Percentiles rank a stretch among this genome's conserved stretches.
These are phyloP conservation scores for Dipodomys spectabilis DNA, from an alignment of 2,113 vertebrate species.

Conservation along the genomic window DNA sequence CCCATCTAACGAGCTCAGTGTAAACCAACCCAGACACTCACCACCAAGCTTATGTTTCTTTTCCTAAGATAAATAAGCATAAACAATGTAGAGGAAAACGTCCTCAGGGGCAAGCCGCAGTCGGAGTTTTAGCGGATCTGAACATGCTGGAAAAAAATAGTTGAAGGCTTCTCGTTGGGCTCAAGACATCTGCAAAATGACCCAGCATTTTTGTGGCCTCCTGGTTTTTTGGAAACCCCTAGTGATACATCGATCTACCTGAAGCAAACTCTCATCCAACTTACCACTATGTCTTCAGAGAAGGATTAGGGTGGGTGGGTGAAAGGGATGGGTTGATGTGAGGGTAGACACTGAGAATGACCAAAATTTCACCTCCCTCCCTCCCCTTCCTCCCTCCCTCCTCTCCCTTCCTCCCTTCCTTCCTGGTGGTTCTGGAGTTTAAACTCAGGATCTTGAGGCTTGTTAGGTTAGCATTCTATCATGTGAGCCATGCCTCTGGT, in stretches of 20 bases:
- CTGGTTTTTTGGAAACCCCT: neutral
- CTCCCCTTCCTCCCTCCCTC: too few species aligned
- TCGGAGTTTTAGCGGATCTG: slow-evolving; percentile 8
- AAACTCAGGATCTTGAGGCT: too few species aligned
- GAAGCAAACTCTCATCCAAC: neutral
- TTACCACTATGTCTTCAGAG: neutral
- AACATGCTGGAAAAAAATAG: slow-evolving; percentile 27
- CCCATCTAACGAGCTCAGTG: neutral
- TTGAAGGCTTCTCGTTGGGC: neutral
- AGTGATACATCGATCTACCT: neutral
- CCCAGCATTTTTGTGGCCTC: slow-evolving; percentile 34
- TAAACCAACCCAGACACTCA: slow-evolving; percentile 57
- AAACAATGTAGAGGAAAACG: slow-evolving; percentile 30
- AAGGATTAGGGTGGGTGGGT: fast-evolving
- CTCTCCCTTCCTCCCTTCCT: too few species aligned
- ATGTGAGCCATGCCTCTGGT: too few species aligned
- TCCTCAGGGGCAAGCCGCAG: slow-evolving; percentile 42
- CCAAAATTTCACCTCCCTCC: neutral
- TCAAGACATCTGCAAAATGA: slow-evolving; percentile 29
- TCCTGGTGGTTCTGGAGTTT: too few species aligned
- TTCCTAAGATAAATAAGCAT: slow-evolving; percentile 67
- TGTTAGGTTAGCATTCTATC: too few species aligned
- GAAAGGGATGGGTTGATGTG: neutral
- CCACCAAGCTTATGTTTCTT: slow-evolving; percentile 27
- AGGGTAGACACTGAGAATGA: fast-evolving